Evolutionary conservation across 2,797 vertebrate genomes (phyloP).

Genomic region (Sparus aurata): DNA sequence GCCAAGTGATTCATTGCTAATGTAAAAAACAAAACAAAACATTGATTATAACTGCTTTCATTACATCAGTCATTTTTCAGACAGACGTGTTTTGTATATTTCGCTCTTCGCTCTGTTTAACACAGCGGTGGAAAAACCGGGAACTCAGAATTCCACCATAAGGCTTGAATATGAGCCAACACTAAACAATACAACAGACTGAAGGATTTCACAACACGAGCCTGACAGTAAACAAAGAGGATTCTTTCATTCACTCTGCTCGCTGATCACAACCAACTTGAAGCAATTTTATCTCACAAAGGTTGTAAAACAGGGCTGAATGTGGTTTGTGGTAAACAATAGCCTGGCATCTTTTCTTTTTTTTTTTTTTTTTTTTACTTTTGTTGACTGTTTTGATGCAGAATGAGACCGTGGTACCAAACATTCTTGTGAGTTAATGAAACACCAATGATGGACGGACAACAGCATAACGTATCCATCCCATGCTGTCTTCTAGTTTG

Average conservation of each 20-base stretch:
- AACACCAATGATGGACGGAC: slow-evolving; percentile 25
- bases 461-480: slow-evolving; percentile 19
- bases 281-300: slow-evolving; percentile 53
- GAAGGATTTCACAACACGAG: slow-evolving; percentile 50
- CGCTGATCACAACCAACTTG: slow-evolving; percentile 56
- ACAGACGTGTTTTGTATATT: slow-evolving; percentile 1
- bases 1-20: slow-evolving; percentile 5
- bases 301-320: slow-evolving; percentile 38
- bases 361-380: neutral
- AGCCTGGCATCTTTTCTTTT: slow-evolving; percentile 18
- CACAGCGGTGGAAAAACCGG: slow-evolving; percentile 19
- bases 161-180: slow-evolving; percentile 32
- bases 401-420: slow-evolving; percentile 30
- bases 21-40: neutral
- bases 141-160: slow-evolving; percentile 29
- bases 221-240: slow-evolving; percentile 53
- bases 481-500: slow-evolving; percentile 3
- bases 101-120: slow-evolving; percentile 35
- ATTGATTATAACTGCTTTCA: neutral
- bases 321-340: slow-evolving; percentile 58
- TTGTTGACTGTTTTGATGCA: slow-evolving; percentile 46
- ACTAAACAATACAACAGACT: slow-evolving; percentile 24
- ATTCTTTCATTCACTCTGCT: slow-evolving; percentile 32
- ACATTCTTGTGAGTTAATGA: slow-evolving; percentile 24
- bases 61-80: slow-evolving; percentile 11